Base-by-base conservation (phyloP, 2,888 invertebrate genomes). In the Trypoxylon attenuatum region DNA sequence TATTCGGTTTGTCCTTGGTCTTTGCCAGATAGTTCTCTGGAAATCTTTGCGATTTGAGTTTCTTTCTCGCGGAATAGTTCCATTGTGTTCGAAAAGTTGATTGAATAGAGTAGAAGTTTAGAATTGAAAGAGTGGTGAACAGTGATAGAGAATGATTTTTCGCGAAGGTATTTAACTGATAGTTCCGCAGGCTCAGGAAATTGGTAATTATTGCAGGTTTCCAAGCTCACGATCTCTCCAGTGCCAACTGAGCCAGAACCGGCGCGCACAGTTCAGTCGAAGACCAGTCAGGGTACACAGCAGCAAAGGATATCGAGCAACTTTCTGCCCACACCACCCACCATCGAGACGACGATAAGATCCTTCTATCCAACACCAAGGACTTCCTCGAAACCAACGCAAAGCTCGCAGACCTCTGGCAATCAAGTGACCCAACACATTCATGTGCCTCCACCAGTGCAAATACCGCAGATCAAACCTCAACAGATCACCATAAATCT, bases 401-500 rank as follows among this genome's bases (percentile, higher is more conserved):
- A 71, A 51, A 23, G 60, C 2, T 62, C 71, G 18, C 69, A 68
- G 23, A 71, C 63, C 21, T 64, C 71, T 13, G 81, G 76, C 16
- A 78, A 78, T 13, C 80, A 79, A 29, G 70, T 83, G 0, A 67
- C 73, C 5, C 83, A 83, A 25, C 86, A 84, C 51, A 84, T 86
- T 25, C 84, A 86, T 49, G 72, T 84, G 22, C 77, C 82, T 3
- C 81, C 84, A 1, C 74, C 81, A 0, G 73, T 81, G 0, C 50
- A 79, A 1, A 81, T 85, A 21, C 79, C 84, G 1, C 84, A 84
- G 49, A 60, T 86, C 23, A 84, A 87, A 22, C 77, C 84, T 0
- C 84, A 85, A 59, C 84, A 84, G 53, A 78, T 86, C 21, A 85
- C 86, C 0, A 82, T 87, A 22, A 86, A 82, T 60, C 41, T 86